Evolutionary conservation across 35 echinoderm and acorn worm species (phyloP), one percentile per base, ranked within the genome.

Genomic region (Ophiothrix spiculata): DNA sequence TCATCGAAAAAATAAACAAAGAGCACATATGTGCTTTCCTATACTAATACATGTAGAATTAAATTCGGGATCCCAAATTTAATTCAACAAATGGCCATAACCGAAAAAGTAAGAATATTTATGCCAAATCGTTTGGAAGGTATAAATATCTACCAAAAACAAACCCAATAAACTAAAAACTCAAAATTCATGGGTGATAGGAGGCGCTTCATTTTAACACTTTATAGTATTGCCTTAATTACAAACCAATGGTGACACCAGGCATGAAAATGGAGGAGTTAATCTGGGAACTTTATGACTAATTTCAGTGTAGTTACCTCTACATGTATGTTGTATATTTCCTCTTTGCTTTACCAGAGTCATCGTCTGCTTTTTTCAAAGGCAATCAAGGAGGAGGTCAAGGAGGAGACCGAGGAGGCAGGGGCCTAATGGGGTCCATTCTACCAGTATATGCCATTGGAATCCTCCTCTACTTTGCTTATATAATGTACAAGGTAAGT

Each of bases 401-500:
- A 75, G 93, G 92, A 36, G 86, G 85, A 1, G 63, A 60, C 13
- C 33, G 79, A 28, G 41, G 77, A 34, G 84, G 90, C 34, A 49
- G 87, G n/a, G 94, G 94, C 28, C 82, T 97, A 81, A 92, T 97
- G 94, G 90, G 94, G 25, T 88, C 94, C 8, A 84, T 97, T 31
- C 86, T 97, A 33, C 94, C 94, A 32, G 86, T 97, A 0, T 97
- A 97, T 75, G 94, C 94, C 33, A 82, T 97, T 0, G 94, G 94
- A 15, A 97, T 97, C 31, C 83, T 97, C 31, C 37, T 92, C 37
- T 97, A 97, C 38, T 97, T 97, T 83, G 94, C 84, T 14, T 97
- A 97, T 78, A 83, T 97, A 37, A 97, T 97, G 25, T 92, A 97
- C 90, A 97, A 88, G 90, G 94, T 97, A 78, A 82, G 84, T 23